Evolutionary conservation across 2,888 invertebrate species (phyloP).

Genomic region (Arctia plantaginis): DNA sequence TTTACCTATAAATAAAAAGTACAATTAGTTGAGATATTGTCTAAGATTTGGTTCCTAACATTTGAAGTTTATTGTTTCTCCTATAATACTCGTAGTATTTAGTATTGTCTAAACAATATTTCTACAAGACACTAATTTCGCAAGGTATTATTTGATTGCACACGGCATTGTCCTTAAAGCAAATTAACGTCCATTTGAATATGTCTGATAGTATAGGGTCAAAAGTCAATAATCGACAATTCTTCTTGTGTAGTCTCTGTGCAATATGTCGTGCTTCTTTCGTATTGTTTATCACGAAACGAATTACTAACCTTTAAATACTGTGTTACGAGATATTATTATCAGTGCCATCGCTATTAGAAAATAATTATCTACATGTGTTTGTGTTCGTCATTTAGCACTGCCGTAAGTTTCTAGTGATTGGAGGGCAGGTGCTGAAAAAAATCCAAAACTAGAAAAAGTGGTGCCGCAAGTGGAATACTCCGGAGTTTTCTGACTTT

Average conservation of each 20-base stretch:
- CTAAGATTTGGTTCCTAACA: neutral
- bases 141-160: slow-evolving; percentile 43
- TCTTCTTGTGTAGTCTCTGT: slow-evolving; percentile 11
- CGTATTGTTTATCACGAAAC: slow-evolving; percentile 44
- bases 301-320: slow-evolving; percentile 30
- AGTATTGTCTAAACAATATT: slow-evolving; percentile 14
- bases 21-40: neutral
- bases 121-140: slow-evolving; percentile 28
- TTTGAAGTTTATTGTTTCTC: neutral
- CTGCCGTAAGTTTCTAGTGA: no score
- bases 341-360: neutral
- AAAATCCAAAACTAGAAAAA: no score
- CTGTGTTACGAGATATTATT: slow-evolving; percentile 9
- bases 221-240: slow-evolving; percentile 42
- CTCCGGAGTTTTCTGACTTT: no score
- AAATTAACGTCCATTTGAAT: slow-evolving; percentile 29
- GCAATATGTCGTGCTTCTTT: slow-evolving; percentile 46
- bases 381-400: no score
- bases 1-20: neutral
- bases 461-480: no score
- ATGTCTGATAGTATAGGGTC: slow-evolving; percentile 38
- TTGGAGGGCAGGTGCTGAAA: no score
- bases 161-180: slow-evolving; percentile 33
- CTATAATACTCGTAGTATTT: no score
- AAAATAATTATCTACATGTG: neutral